Percentiles rank a stretch among this genome's conserved stretches.
Conservation (phyloP, 2,888 invertebrate species). For the Platynereis dumerilii region DNA sequence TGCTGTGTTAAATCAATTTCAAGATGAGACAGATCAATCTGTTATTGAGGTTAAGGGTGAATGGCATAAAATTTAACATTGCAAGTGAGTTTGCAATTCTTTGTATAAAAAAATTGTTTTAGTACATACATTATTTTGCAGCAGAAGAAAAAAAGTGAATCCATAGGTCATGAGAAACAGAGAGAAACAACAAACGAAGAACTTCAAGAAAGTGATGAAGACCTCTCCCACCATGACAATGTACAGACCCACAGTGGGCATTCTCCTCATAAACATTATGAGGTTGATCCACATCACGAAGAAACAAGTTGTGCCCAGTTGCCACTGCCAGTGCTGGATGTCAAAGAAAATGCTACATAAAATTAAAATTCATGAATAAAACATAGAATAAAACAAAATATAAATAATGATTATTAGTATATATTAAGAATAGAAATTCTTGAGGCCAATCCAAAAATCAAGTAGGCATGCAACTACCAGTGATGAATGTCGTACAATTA, state of each 20-base stretch:
- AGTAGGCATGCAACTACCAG: constrained; percentile 43
- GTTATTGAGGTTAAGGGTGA: too few relatives aligned
- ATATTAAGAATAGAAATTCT: too few relatives aligned
- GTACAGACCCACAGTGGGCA: constrained; percentile 62
- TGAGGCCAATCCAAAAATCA: too few relatives aligned
- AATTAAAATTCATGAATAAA: too few relatives aligned
- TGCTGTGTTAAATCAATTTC: too few relatives aligned
- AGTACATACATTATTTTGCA: constrained; percentile 52
- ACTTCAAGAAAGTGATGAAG: constrained; percentile 59
- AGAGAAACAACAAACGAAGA: constrained; percentile 59
- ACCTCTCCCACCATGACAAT: constrained; percentile 64
- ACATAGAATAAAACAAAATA: background rate
- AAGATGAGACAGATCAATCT: too few relatives aligned
- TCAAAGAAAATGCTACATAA: too few relatives aligned
- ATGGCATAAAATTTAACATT: too few relatives aligned
- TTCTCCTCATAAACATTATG: constrained; percentile 59
- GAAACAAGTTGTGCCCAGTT: constrained; percentile 56
- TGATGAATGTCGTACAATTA: constrained; percentile 52
- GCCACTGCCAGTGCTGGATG: constrained; percentile 59
- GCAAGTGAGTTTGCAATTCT: too few relatives aligned
- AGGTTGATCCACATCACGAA: constrained; percentile 61
- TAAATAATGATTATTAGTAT: too few relatives aligned
- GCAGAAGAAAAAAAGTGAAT: constrained; percentile 53
- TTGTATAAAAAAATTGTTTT: too few relatives aligned
- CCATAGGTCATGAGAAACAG: constrained; percentile 60